Evolutionary conservation across 2,113 vertebrate genomes (phyloP), one percentile per base, ranked within the genome.

Genomic region (Nibea coibor): DNA sequence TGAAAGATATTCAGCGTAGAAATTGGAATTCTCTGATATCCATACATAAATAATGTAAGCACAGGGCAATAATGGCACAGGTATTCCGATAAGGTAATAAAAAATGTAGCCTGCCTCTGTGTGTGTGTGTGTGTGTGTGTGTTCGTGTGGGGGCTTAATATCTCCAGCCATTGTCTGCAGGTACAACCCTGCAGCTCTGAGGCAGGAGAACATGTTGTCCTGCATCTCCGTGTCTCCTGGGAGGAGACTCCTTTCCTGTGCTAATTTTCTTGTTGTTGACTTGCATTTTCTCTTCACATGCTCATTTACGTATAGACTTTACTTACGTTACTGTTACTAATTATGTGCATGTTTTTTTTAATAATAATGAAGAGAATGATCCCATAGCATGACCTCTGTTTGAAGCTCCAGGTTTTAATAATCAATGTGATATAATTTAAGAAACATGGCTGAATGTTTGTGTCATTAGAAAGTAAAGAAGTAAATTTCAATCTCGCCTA

Each of bases 41-140:
- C n/a, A 66, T 69, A 71, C 47, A 81, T 69, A 83, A 87, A 86
- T 75, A 83, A 81, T 78, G 45, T 43, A 81, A 67, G 68, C 28
- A 54, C 5, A 35, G 22, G 53, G 51, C 50, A 86, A 77, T 78
- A 83, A 70, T 19, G 16, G 50, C 45, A 69, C 45, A n/a, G 26
- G n/a, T 54, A n/a, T 48, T 62, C 43, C 50, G 17, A 48, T 47
- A 67, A 56, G 22, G 74, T 47, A 71, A 53, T 71, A 65, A 73
- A 59, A 63, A 47, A 81, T 26, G 5, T 58, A 54, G 31, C 56
- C 39, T 63, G 17, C 56, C 31, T 56, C 65, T 35, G 22, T 45
- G 45, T 64, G 50, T 47, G 39, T 26, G 45, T 35, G 39, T 42
- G 45, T 56, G 7, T 58, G 51, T 76, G 17, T n/a, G 20, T 62